These are phyloP conservation scores for Desmodus rotundus DNA, from an alignment of 2,113 vertebrate genomes.

Conservation along the genomic window DNA sequence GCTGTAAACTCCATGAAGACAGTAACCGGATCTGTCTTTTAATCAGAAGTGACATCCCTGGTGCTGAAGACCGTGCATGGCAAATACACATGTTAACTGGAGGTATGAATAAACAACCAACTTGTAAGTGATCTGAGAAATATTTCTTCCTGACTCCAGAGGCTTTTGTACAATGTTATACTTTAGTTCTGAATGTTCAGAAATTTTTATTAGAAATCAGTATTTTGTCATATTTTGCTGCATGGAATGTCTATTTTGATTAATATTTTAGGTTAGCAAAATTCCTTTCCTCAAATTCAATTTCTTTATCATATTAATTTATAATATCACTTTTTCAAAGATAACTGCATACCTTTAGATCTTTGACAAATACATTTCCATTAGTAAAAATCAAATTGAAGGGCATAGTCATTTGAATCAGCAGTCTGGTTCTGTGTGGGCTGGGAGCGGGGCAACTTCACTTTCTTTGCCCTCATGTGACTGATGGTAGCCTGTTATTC, in stretches of 20 bases:
- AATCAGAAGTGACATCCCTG: background rate
- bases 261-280: conserved; percentile 21
- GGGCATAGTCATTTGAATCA: background rate
- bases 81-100: background rate
- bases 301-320: background rate
- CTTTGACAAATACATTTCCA: background rate
- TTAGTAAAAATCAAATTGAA: background rate
- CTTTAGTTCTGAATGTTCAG: background rate
- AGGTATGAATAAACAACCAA: background rate
- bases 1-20: background rate
- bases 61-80: background rate
- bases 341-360: background rate
- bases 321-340: background rate
- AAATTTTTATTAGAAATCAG: background rate
- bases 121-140: background rate
- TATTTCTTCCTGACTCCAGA: background rate
- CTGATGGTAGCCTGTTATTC: background rate
- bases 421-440: background rate
- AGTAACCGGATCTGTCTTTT: background rate
- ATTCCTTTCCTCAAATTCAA: background rate
- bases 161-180: background rate
- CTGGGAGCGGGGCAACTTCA: background rate
- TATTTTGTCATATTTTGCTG: conserved; percentile 37
- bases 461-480: background rate
- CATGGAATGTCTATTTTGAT: background rate